Evolutionary conservation across 2,113 vertebrate species (phyloP).

Genomic region (Rhagologus leucostigma): DNA sequence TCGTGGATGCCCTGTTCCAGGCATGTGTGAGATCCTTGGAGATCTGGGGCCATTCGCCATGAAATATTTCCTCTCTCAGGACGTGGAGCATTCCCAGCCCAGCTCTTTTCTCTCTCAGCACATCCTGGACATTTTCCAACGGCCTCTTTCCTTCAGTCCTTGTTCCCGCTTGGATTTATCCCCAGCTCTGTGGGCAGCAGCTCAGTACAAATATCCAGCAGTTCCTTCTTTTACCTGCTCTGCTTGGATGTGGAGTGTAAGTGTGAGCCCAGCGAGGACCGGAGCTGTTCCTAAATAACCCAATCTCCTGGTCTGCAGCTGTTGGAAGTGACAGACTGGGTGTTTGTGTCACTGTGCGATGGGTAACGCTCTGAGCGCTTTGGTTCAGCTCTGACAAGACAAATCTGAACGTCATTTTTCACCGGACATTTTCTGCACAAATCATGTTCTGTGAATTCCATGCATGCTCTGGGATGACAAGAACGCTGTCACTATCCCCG

Average conservation of each 20-base stretch:
- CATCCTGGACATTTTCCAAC: not conserved
- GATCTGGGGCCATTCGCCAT: accelerated
- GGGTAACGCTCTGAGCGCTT: not conserved
- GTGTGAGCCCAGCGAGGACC: not conserved
- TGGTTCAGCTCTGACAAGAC: not conserved
- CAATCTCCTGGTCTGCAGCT: not conserved
- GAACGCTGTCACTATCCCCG: not conserved
- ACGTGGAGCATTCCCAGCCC: not conserved
- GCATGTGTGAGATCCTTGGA: not conserved
- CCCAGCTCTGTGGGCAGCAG: not conserved
- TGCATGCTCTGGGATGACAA: not conserved
- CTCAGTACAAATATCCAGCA: not conserved
- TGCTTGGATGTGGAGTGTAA: accelerated
- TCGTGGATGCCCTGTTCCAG: not conserved
- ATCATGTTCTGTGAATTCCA: accelerated
- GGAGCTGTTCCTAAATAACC: not conserved
- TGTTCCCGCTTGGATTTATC: not conserved
- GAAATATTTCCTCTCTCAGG: not conserved
- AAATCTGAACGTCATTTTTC: not conserved
- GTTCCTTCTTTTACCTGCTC: not conserved
- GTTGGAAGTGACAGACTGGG: not conserved
- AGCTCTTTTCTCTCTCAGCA: not conserved
- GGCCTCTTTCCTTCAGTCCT: not conserved
- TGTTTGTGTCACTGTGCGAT: not conserved
- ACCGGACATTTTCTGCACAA: not conserved